Conservation (phyloP, 2,797 vertebrate species). For the Sarcophilus harrisii region DNA sequence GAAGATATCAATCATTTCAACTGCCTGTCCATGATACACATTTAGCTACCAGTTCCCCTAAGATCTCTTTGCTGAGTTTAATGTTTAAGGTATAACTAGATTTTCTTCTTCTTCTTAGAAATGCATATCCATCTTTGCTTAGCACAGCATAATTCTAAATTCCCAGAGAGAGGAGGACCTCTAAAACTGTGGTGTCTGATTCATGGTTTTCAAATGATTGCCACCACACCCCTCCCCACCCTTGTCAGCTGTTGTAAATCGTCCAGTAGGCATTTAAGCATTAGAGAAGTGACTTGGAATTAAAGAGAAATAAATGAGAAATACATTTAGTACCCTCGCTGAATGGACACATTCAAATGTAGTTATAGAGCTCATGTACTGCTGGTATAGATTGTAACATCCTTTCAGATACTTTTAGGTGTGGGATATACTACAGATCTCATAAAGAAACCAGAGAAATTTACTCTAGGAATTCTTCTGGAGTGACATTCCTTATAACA, state of each 20-base stretch:
- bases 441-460: neutral
- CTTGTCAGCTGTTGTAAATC: neutral
- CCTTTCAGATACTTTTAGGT: neutral
- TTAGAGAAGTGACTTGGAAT: constrained; percentile 11
- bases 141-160: constrained; percentile 21
- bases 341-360: constrained; percentile 12
- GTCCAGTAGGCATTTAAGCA: constrained; percentile 7
- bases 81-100: neutral
- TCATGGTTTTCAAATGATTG: constrained; percentile 68
- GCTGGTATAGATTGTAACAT: neutral
- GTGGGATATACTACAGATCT: neutral
- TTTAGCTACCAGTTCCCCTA: neutral
- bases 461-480: neutral
- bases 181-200: constrained; percentile 35
- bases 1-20: neutral
- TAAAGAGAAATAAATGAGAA: constrained; percentile 25
- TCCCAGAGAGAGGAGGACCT: constrained; percentile 40
- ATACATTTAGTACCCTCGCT: neutral
- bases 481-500: constrained; percentile 20
- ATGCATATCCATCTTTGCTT: constrained; percentile 35
- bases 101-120: neutral
- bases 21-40: neutral
- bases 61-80: neutral
- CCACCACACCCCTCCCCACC: constrained; percentile 20
- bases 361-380: neutral